Conservation (phyloP, 2,113 vertebrate genomes). For the Arothron firmamentum region DNA sequence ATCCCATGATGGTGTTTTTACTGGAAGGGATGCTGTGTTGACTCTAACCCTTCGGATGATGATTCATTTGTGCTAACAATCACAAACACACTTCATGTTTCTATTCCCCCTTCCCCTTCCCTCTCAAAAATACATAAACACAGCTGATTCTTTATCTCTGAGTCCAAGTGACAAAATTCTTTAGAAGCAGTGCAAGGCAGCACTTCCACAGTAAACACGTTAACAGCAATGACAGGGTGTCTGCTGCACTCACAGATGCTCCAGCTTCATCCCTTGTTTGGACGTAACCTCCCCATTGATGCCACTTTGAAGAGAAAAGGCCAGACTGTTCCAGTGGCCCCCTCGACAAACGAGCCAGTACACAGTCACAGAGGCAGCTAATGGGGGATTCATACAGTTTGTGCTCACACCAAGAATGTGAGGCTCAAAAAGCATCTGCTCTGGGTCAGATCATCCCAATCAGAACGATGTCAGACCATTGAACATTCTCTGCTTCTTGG, state of each 20-base stretch:
- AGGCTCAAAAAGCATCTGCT: no score
- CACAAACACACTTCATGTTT: constrained; percentile 29
- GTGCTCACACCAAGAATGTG: no score
- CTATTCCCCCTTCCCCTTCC: constrained; percentile 3
- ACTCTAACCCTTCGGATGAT: constrained; percentile 39
- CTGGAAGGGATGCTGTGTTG: constrained; percentile 13
- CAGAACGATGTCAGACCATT: not conserved
- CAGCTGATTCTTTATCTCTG: constrained; percentile 26
- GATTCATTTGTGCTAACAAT: constrained; percentile 46
- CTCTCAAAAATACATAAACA: constrained; percentile 29
- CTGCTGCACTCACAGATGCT: not conserved
- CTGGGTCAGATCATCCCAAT: no score
- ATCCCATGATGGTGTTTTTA: constrained; percentile 40
- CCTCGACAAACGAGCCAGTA: no score
- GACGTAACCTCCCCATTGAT: not conserved
- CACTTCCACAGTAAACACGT: not conserved
- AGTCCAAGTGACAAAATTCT: constrained; percentile 10
- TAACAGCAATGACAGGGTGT: not conserved
- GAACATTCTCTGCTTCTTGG: not conserved
- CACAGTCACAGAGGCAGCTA: no score
- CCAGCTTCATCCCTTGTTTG: constrained; percentile 1
- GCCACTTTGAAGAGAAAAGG: not conserved
- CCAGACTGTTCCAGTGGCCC: not conserved
- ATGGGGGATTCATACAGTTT: no score
- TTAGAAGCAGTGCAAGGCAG: no score